Evolutionary conservation across 2,797 vertebrate genomes (phyloP), one percentile per base, ranked within the genome.

Genomic region (Brachyalestes nurse): DNA sequence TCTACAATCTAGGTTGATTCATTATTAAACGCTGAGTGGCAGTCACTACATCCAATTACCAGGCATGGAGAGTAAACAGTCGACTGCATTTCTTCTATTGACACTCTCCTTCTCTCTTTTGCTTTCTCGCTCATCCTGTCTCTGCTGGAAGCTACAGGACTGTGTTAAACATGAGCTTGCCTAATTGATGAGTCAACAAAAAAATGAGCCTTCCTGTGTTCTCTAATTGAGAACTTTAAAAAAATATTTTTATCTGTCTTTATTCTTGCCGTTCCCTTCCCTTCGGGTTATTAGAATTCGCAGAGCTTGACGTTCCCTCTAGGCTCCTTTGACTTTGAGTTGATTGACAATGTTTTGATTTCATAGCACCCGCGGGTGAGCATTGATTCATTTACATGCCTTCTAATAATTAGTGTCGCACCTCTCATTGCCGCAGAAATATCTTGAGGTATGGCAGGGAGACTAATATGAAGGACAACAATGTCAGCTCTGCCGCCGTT

Each of bases 311-410:
- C 73, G 67, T 86, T 72, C 69, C 84, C 80, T 74, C 25, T 69
- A 58, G 69, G 69, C 78, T 80, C 72, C 72, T 78, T 73, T 72
- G 79, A 87, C 84, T 82, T 84, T 84, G 73, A 85, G 83, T 71
- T 84, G 75, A 86, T 82, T 84, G 88, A 87, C 78, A 84, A 61
- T 42, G 53, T 81, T 88, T 86, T 78, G 49, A 78, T 87, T 86
- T 83, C 77, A 77, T 60, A 64, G 49, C 77, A 25, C 58, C 76
- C 25, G 77, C 62, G 71, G 78, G 77, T 82, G 72, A 80, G 47
- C 66, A 72, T 75, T 80, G 81, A 84, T 84, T 89, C 62, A 87
- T 88, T 88, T 86, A 86, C 83, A 87, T 80, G 77, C 83, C 83
- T 82, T 82, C 51, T 80, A 81, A 86, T 90, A 88, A 91, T 91